phyloP scores from a whole-genome alignment of 2,888 invertebrate genomes.

The Andricus curvator region DNA sequence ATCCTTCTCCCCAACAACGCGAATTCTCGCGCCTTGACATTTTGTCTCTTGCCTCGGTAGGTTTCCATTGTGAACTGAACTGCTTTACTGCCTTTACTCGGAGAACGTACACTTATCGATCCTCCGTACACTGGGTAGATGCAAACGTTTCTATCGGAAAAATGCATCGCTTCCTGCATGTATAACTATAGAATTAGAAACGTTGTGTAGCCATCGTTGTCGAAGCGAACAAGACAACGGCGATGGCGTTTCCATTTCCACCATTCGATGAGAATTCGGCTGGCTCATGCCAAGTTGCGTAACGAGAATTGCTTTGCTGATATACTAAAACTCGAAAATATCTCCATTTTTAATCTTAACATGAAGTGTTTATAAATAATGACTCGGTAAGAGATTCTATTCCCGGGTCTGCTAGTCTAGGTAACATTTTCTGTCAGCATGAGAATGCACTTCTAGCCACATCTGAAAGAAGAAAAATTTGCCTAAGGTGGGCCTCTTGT shows the following conservation, averaged over 20 bases:
- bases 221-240: conserved; percentile 22
- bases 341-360: conserved; percentile 16
- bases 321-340: conserved; percentile 8
- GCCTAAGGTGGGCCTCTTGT: no score
- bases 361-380: neutral
- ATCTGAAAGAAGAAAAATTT: no score
- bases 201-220: conserved; percentile 13
- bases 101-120: conserved; percentile 35
- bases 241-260: conserved; percentile 37
- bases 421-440: neutral
- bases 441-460: no score
- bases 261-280: conserved; percentile 27
- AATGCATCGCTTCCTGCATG: conserved; percentile 30
- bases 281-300: conserved; percentile 23
- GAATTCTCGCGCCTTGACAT: conserved; percentile 41
- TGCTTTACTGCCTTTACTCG: conserved; percentile 39
- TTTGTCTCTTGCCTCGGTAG: conserved; percentile 34
- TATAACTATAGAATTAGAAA: neutral
- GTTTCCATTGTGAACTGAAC: conserved; percentile 40
- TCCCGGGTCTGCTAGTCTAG: neutral
- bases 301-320: conserved; percentile 6
- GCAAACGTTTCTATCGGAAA: conserved; percentile 38
- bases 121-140: conserved; percentile 29
- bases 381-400: neutral
- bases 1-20: conserved; percentile 36